Base-by-base conservation (phyloP, 2,888 invertebrate genomes). In the Boloria selene region DNA sequence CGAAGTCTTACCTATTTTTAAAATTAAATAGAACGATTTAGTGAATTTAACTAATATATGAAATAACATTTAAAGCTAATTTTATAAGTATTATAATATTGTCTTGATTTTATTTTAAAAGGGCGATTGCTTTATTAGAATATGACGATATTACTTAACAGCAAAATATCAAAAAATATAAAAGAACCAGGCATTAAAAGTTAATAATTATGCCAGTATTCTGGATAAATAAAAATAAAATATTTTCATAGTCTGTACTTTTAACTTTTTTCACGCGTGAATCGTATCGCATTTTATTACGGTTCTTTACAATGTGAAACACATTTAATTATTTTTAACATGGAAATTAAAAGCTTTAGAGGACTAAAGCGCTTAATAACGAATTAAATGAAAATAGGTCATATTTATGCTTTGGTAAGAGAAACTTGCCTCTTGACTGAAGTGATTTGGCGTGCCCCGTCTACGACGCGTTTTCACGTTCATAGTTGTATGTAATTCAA, bases 281-380 rank as follows among this genome's bases (percentile, higher is more conserved):
- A 70, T 63, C 65, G 65, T 70, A 70, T 70, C 68, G 70, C 68
- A 68, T 70, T 70, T 70, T 69, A 70, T 69, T 67, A 70, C 72
- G 71, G 72, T 68, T 72, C 71, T 72, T 70, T 70, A 72, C 72
- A 72, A 68, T 72, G 72, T 71, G 67, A 67, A 72, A 72, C 72
- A 72, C 65, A 69, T 70, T 70, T 72, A 70, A 68, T 70, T 69
- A 59, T 59, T 70, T 71, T 71, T 64, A 70, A 70, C 67, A 70
- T 69, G 72, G 64, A 72, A 71, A 69, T 72, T 64, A 72, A 70
- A 72, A 68, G 71, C 70, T 70, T 72, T 69, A 72, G 70, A 69
- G 69, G 69, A 72, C 70, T 71, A 70, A 68, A 72, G 72, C 70
- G 70, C 60, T 72, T 70, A 70, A 70, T 70, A 68, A 68, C 70